Percentiles rank a stretch among this genome's conserved stretches.
Conservation (phyloP, 2,113 vertebrate species). For the Sapayoa aenigma region DNA sequence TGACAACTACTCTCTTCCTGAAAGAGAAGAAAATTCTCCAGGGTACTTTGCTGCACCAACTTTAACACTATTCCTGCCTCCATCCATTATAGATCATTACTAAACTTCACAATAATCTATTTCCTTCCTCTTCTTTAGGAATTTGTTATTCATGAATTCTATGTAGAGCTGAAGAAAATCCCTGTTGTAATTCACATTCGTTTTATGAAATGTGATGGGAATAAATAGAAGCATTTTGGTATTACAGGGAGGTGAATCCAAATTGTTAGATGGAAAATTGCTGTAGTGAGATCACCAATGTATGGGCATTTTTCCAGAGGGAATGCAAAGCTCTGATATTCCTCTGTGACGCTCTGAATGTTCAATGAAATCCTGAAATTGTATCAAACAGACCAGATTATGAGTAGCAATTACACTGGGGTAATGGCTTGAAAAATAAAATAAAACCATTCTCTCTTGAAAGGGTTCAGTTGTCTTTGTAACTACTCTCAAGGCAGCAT, state of each 20-base stretch:
- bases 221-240: not conserved
- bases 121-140: not conserved
- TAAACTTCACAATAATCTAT: not conserved
- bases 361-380: not conserved
- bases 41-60: not conserved
- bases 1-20: not conserved
- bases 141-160: not conserved
- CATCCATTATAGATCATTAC: not conserved
- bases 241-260: not conserved
- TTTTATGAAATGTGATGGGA: not conserved
- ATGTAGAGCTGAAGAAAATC: not conserved
- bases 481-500: not conserved
- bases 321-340: not conserved
- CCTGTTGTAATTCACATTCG: not conserved
- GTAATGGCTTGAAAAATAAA: constrained; percentile 28
- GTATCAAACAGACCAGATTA: not conserved
- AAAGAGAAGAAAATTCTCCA: not conserved
- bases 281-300: not conserved
- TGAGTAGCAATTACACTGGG: constrained; percentile 3
- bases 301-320: not conserved
- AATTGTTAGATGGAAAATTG: not conserved
- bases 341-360: not conserved
- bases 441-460: not conserved
- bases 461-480: constrained; percentile 25
- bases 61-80: not conserved